A percentile compares a stretch with the other conserved stretches of the same genome.
Evolutionary conservation across 1,140 invertebrate species (phyloP).

Genomic region (Plutomurus gul): DNA sequence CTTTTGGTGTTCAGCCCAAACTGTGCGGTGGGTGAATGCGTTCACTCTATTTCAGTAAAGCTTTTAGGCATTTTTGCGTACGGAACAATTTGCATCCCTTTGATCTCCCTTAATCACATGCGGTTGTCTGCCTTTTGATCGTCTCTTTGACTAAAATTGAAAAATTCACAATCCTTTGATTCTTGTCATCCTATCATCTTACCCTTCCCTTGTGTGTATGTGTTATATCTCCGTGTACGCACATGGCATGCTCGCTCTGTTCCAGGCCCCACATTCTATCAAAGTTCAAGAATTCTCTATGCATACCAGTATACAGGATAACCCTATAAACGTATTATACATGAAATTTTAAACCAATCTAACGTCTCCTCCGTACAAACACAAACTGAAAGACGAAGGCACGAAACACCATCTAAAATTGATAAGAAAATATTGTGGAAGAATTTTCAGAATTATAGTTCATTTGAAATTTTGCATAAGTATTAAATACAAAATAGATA

Average conservation of each 20-base stretch:
- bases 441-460: not conserved
- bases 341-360: too few relatives aligned
- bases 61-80: slow-evolving; percentile 32
- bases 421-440: too few relatives aligned
- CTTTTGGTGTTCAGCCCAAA: not conserved
- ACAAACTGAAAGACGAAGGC: too few relatives aligned
- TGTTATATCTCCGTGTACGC: not conserved
- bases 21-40: not conserved
- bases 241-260: not conserved
- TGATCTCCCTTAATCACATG: slow-evolving; percentile 54
- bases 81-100: slow-evolving; percentile 53
- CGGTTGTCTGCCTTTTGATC: slow-evolving; percentile 48
- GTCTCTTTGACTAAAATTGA: slow-evolving; percentile 44
- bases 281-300: too few relatives aligned
- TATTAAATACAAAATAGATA: not conserved
- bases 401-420: too few relatives aligned
- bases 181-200: slow-evolving; percentile 19
- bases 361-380: too few relatives aligned
- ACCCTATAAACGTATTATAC: too few relatives aligned
- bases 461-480: not conserved
- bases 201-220: not conserved
- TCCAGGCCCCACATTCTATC: not conserved
- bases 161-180: slow-evolving; percentile 38
- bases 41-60: slow-evolving; percentile 20
- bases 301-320: too few relatives aligned